Percentiles rank a stretch among this genome's conserved stretches.
phyloP scores from a whole-genome alignment of 2,888 invertebrate species.

The Macrosoma leucophasiata region DNA sequence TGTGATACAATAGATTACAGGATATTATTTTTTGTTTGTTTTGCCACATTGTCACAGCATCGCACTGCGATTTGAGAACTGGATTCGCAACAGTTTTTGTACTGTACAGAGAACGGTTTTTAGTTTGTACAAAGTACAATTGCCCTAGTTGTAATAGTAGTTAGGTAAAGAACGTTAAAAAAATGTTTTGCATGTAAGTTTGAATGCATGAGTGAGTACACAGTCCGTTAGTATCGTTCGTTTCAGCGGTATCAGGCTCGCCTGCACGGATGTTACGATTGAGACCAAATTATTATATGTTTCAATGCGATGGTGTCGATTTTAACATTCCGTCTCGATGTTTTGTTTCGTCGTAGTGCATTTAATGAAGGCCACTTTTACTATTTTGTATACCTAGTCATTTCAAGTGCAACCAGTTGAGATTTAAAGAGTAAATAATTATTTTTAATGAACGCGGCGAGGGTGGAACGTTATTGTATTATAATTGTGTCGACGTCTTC shows the following conservation, averaged over 20 bases:
- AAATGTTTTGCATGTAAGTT: slow-evolving; percentile 57
- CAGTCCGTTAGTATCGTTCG: slow-evolving; percentile 56
- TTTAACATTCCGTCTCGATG: slow-evolving; percentile 69
- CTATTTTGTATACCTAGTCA: slow-evolving; percentile 72
- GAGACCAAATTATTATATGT: slow-evolving; percentile 75
- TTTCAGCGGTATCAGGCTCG: slow-evolving; percentile 53
- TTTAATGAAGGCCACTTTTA: slow-evolving; percentile 68
- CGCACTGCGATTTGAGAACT: slow-evolving; percentile 43
- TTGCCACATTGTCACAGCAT: slow-evolving; percentile 56
- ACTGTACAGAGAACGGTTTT: slow-evolving; percentile 61
- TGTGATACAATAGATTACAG: slow-evolving; percentile 70
- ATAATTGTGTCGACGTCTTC: slow-evolving; percentile 50
- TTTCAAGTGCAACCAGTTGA: slow-evolving; percentile 73
- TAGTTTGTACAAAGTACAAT: slow-evolving; percentile 75
- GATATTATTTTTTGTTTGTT: slow-evolving; percentile 46
- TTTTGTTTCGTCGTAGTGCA: slow-evolving; percentile 49
- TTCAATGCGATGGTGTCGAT: slow-evolving; percentile 71
- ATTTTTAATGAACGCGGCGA: slow-evolving; percentile 47
- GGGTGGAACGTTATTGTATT: slow-evolving; percentile 51
- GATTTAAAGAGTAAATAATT: slow-evolving; percentile 60
- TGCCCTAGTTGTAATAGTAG: slow-evolving; percentile 74
- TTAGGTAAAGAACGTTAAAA: slow-evolving; percentile 69
- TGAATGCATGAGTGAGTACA: slow-evolving; percentile 59
- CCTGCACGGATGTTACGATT: slow-evolving; percentile 67
- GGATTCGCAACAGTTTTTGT: slow-evolving; percentile 49